Evolutionary conservation across 2,797 vertebrate species (phyloP).

Genomic region (Cossypha caffra): DNA sequence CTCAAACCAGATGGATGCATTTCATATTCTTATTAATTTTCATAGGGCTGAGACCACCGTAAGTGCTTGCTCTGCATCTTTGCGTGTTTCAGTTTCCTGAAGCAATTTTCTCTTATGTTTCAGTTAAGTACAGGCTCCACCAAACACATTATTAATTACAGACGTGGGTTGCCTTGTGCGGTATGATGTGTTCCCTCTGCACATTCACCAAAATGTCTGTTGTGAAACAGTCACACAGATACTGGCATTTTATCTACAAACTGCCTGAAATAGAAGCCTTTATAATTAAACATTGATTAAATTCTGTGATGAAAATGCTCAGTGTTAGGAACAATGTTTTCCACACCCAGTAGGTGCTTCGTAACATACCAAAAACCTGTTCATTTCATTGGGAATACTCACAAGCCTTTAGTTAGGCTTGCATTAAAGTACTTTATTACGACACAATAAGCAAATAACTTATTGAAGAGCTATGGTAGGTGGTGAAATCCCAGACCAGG

Average conservation of each 20-base stretch:
- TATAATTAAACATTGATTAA: not conserved
- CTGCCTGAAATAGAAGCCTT: not conserved
- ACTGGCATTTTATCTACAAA: not conserved
- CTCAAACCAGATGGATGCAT: not conserved
- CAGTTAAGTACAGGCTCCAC: not conserved
- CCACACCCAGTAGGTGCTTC: not conserved
- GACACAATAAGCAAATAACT: fast-evolving
- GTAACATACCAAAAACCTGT: not conserved
- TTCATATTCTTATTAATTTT: not conserved
- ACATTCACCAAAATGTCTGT: not conserved
- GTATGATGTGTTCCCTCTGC: not conserved
- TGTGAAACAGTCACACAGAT: not conserved
- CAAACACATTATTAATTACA: conserved; percentile 14
- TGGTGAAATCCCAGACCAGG: not conserved
- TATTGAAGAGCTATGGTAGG: not conserved
- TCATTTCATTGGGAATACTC: not conserved
- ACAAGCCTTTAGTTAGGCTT: not conserved
- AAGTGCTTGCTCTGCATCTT: conserved; percentile 1
- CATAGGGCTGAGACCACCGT: not conserved
- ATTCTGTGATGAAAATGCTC: not conserved
- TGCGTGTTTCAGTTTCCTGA: conserved; percentile 33
- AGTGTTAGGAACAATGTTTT: not conserved
- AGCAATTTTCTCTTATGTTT: conserved; percentile 4
- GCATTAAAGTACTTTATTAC: not conserved
- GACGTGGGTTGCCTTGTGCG: not conserved